Evolutionary conservation across 35 echinoderm and acorn worm species (phyloP).

Genomic region (Heliocidaris erythrogramma): DNA sequence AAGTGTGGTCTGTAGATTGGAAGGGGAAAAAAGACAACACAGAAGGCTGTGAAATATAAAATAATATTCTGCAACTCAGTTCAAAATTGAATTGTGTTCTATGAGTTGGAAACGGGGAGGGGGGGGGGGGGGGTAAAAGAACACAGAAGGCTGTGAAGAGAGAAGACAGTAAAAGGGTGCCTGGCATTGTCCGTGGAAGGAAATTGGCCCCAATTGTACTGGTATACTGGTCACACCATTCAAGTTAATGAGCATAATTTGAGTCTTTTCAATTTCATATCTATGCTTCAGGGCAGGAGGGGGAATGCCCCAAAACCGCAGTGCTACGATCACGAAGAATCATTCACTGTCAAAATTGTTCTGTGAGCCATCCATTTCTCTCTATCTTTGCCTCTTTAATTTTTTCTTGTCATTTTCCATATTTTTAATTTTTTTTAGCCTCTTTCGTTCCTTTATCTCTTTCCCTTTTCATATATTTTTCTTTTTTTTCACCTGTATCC

Average conservation of each 20-base stretch:
- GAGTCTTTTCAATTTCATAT: neutral
- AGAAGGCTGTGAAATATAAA: neutral
- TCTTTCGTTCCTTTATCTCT: too few relatives aligned
- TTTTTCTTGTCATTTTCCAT: too few relatives aligned
- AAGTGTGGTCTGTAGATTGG: neutral
- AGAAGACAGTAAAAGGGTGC: neutral
- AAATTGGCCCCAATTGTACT: conserved; percentile 20
- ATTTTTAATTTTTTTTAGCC: too few relatives aligned
- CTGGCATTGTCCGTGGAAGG: neutral
- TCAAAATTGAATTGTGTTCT: neutral
- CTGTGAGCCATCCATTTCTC: neutral
- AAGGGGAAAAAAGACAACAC: neutral
- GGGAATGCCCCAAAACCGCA: neutral
- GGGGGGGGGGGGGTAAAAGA: neutral
- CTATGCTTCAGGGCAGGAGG: neutral
- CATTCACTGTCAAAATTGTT: conserved; percentile 11
- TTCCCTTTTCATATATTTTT: too few relatives aligned
- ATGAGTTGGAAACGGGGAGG: neutral
- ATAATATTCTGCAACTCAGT: neutral
- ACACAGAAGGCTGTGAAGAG: neutral
- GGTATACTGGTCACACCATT: neutral
- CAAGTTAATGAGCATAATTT: conserved; percentile 18
- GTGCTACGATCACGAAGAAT: neutral
- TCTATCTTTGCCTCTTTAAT: neutral
- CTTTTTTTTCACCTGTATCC: too few relatives aligned